Percentiles rank a stretch among this genome's conserved stretches.
Conservation (phyloP, 2,888 invertebrate species). For the Mayetiola destructor region DNA sequence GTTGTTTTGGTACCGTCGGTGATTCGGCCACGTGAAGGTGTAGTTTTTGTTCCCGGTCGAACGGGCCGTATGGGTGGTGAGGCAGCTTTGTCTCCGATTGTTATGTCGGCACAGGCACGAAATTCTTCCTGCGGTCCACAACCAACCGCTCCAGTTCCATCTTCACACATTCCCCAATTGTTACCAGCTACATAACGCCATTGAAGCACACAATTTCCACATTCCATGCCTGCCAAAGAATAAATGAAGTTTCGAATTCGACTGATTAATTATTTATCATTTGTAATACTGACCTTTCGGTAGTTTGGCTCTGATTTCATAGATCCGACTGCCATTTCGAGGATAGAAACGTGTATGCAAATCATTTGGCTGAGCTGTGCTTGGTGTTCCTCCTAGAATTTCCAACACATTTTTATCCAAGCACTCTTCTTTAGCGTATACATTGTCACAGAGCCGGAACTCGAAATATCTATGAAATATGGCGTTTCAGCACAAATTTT, state of each 20-base stretch:
- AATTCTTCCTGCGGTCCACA: constrained; percentile 85
- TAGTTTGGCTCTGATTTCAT: constrained; percentile 56
- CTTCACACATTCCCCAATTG: constrained; percentile 63
- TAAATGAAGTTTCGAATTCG: background rate
- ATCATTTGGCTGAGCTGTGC: constrained; percentile 35
- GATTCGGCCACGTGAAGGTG: constrained; percentile 18
- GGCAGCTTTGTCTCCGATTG: constrained; percentile 36
- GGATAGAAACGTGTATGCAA: constrained; percentile 53
- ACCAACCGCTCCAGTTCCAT: constrained; percentile 64
- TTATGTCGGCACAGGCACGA: constrained; percentile 68
- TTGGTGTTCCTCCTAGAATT: constrained; percentile 34
- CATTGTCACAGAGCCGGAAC: constrained; percentile 65
- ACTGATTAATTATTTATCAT: background rate
- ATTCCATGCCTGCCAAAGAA: constrained; percentile 47
- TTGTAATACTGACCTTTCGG: constrained; percentile 33
- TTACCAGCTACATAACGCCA: constrained; percentile 81
- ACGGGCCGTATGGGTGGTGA: constrained; percentile 13
- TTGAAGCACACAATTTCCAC: constrained; percentile 71
- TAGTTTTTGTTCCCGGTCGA: constrained; percentile 15
- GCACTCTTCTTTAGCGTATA: constrained; percentile 58
- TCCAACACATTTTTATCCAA: constrained; percentile 56
- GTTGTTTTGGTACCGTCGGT: constrained; percentile 17
- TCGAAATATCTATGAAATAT: constrained; percentile 48
- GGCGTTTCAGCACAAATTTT: background rate
- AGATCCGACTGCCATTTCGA: constrained; percentile 61